These are phyloP conservation scores for Madoqua kirkii DNA, from an alignment of 2,113 vertebrate genomes.

Conservation along the genomic window DNA sequence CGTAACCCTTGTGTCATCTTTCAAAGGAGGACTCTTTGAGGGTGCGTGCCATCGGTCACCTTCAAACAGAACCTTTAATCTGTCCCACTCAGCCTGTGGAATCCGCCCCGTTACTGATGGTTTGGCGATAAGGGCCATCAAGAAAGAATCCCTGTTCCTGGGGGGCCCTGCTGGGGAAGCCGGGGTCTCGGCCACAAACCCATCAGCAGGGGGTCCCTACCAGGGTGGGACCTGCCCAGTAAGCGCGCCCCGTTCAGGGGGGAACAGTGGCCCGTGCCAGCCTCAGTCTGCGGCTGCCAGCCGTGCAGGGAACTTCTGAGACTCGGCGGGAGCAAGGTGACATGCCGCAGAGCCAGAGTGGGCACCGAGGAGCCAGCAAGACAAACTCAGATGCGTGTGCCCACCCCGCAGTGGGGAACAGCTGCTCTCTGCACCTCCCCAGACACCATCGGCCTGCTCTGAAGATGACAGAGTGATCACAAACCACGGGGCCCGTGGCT, in stretches of 20 bases:
- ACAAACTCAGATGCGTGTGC: neutral
- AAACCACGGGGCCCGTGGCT: neutral
- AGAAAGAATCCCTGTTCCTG: neutral
- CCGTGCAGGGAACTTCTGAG: slow-evolving; percentile 9
- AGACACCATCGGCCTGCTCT: neutral
- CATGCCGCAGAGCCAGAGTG: slow-evolving; percentile 42
- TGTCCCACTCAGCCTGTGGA: neutral
- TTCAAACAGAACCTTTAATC: neutral
- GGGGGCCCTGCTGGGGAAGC: neutral
- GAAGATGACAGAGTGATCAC: neutral
- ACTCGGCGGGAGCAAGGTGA: slow-evolving; percentile 51
- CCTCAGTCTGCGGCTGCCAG: neutral
- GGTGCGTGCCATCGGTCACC: rapidly evolving
- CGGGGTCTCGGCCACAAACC: neutral
- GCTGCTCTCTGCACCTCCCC: neutral
- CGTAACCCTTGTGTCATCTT: neutral
- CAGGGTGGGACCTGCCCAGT: neutral
- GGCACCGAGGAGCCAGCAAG: slow-evolving; percentile 19
- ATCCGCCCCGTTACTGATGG: neutral
- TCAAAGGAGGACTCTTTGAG: neutral
- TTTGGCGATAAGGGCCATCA: rapidly evolving
- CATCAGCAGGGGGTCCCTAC: neutral
- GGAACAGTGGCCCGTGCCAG: neutral
- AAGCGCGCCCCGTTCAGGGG: neutral
- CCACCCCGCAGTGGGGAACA: rapidly evolving